Conservation (phyloP, 92 coral and sea anemone genomes). For the Parazoanthus swiftii region DNA sequence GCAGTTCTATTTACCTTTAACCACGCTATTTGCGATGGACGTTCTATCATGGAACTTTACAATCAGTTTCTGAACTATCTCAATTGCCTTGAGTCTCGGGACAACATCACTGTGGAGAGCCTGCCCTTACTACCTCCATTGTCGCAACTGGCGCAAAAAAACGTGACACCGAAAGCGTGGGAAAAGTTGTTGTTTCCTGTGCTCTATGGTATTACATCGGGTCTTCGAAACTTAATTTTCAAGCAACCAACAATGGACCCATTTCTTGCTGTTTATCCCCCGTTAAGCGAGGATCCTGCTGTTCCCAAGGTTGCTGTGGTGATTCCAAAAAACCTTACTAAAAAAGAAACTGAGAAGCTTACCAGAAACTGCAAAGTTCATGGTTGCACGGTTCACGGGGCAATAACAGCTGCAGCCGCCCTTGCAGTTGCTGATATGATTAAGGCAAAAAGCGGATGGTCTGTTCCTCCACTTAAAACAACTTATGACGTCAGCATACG, state of each 20-base stretch:
- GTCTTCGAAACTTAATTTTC: background rate
- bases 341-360: constrained; percentile 40
- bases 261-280: constrained; percentile 36
- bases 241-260: background rate
- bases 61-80: constrained; percentile 37
- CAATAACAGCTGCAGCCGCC: constrained; percentile 35
- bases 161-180: constrained; percentile 42
- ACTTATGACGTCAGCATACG: constrained; percentile 42
- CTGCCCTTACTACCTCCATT: constrained; percentile 47
- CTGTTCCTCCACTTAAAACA: background rate
- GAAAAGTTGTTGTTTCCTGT: background rate
- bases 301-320: constrained; percentile 25
- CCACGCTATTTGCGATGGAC: constrained; percentile 52
- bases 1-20: constrained; percentile 46
- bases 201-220: background rate
- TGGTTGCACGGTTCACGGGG: constrained; percentile 50
- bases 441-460: background rate
- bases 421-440: constrained; percentile 32
- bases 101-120: constrained; percentile 22
- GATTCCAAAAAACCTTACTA: constrained; percentile 36
- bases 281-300: constrained; percentile 10
- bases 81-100: constrained; percentile 21
- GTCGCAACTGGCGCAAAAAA: constrained; percentile 26
- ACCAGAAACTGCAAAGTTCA: constrained; percentile 35
- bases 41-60: constrained; percentile 28